Conservation (phyloP, 2,888 invertebrate species). For the Formica aserva region DNA sequence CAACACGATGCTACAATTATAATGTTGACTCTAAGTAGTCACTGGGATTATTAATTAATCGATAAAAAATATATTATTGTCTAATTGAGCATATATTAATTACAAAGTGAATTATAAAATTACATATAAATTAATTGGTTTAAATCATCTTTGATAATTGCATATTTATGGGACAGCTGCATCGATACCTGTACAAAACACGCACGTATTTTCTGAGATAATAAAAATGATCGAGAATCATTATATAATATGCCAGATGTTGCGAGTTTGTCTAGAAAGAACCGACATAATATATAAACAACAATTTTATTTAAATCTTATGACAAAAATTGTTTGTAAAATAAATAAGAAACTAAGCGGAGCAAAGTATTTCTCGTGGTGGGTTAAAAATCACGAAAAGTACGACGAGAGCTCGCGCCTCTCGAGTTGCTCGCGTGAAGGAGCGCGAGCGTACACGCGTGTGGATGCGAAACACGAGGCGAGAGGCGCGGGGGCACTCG, state of each 20-base stretch:
- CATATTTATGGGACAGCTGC: neutral
- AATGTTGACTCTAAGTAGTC: neutral
- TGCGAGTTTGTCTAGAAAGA: neutral
- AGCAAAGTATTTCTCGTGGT: conserved; percentile 40
- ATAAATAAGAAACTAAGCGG: neutral
- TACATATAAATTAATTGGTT: neutral
- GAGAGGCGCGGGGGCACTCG: conserved; percentile 77
- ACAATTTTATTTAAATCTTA: conserved; percentile 2
- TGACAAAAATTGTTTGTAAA: neutral
- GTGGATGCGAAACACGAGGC: conserved; percentile 52
- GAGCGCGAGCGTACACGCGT: conserved; percentile 42
- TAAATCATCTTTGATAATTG: neutral
- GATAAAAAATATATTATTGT: neutral
- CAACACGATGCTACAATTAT: neutral
- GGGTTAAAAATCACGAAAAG: conserved; percentile 75
- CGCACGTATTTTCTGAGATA: conserved; percentile 1
- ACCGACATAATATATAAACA: neutral
- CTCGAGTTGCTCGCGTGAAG: neutral
- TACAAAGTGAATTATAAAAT: neutral
- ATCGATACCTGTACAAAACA: conserved; percentile 7
- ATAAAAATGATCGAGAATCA: conserved; percentile 15
- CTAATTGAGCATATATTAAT: neutral
- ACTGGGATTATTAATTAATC: neutral
- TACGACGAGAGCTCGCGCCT: conserved; percentile 47
- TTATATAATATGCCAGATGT: conserved; percentile 11